Evolutionary conservation across 2,113 vertebrate genomes (phyloP), one percentile per base, ranked within the genome.

Genomic region (Anguilla rostrata): DNA sequence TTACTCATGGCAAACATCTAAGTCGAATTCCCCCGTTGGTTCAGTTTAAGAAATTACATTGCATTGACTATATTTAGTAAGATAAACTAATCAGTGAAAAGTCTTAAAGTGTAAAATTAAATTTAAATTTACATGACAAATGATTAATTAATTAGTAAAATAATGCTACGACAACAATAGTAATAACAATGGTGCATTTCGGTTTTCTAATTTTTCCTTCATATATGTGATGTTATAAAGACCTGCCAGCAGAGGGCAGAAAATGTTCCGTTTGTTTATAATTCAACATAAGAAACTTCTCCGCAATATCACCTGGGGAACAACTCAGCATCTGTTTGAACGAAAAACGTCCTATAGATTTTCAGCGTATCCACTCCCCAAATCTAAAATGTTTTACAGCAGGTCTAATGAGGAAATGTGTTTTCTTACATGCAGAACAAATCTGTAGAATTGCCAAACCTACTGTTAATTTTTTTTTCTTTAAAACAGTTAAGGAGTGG

Each of bases 211-310:
- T 46, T 2, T 79, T 6, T 79, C 29, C 78, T 79, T 12, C 43
- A 6, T 46, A 46, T 46, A 8, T 46, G 43, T 46, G 8, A 46
- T 46, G 34, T 34, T 34, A 46, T 46, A 46, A 46, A 46, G 8
- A 46, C 43, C 43, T 9, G 84, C 53, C 26, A 78, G 46, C 80
- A 93, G 94, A 53, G 91, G 93, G 93, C 92, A 91, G 92, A 83
- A 93, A 20, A 92, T 80, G 81, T 83, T 85, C 87, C 18, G 7
- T 85, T 93, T 95, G 87, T 75, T 75, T 3, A 75, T 71, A 26
- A 71, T 71, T 71, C 63, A 71, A 22, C n/a, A 34, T 34, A 75
- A 75, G 8, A n/a, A 34, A 75, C 26, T 1, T 29, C 71, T 34
- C n/a, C 34, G n/a, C 5, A 29, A 34, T 34, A n/a, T 75, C 26